Conservation (phyloP, 2,797 vertebrate genomes). For the Darevskia nairensis region DNA sequence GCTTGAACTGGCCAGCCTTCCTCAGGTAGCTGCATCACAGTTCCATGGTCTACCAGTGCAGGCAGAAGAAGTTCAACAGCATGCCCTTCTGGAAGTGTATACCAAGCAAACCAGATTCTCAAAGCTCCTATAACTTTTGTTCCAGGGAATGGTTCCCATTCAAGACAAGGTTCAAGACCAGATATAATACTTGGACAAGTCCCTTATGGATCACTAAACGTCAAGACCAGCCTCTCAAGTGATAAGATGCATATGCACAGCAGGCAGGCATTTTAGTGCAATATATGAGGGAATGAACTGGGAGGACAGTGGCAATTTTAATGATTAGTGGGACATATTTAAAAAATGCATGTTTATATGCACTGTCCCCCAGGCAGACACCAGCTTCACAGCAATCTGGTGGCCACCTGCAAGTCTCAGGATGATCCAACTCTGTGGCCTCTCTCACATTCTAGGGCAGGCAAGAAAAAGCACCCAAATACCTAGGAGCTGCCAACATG, state of each 20-base stretch:
- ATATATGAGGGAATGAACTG: background rate
- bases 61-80: background rate
- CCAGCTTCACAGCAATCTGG: background rate
- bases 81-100: rapidly evolving
- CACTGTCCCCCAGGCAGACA: too few relatives aligned
- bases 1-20: background rate
- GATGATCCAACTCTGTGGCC: background rate
- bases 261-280: background rate
- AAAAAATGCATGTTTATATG: background rate
- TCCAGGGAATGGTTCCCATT: rapidly evolving
- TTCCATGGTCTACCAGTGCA: background rate
- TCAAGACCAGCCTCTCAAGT: background rate
- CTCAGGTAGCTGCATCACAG: background rate
- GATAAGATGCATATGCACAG: background rate
- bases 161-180: rapidly evolving
- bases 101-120: rapidly evolving
- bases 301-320: background rate
- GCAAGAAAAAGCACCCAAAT: background rate
- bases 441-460: background rate
- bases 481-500: too few relatives aligned
- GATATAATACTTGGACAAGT: rapidly evolving
- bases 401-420: too few relatives aligned
- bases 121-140: rapidly evolving
- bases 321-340: background rate
- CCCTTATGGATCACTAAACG: background rate